Evolutionary conservation across 37 sponge, comb jelly and placozoan genomes (phyloP).

Genomic region (Halisarca cf. caerulea): DNA sequence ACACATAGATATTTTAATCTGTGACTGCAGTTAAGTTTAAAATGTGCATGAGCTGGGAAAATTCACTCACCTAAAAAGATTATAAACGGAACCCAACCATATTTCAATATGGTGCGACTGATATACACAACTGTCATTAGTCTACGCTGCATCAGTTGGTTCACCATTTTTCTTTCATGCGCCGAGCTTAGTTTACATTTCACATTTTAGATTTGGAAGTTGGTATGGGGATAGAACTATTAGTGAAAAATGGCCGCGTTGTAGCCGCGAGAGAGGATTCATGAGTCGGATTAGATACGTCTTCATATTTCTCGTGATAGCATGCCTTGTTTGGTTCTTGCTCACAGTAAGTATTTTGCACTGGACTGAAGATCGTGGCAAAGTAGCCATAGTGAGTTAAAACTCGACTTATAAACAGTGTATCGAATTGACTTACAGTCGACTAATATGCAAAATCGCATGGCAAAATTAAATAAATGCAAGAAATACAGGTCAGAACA

Average conservation of each 20-base stretch:
- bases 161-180: background rate
- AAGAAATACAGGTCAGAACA: too few relatives aligned
- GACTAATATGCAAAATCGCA: too few relatives aligned
- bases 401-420: too few relatives aligned
- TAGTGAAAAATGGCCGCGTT: background rate
- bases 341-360: conserved; percentile 9
- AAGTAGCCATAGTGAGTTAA: background rate
- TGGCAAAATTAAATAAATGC: too few relatives aligned
- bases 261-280: background rate
- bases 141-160: background rate
- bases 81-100: conserved; percentile 20
- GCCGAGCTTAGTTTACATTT: too few relatives aligned
- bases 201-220: background rate
- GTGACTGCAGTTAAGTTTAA: too few relatives aligned
- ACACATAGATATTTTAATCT: too few relatives aligned
- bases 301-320: background rate
- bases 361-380: background rate
- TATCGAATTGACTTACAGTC: too few relatives aligned
- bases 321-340: background rate
- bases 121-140: background rate
- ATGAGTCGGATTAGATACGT: background rate
- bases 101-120: background rate
- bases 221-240: background rate
- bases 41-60: too few relatives aligned
- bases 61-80: conserved; percentile 3